Evolutionary conservation across 2,797 vertebrate species (phyloP).

Genomic region (Rhinogobio ventralis): DNA sequence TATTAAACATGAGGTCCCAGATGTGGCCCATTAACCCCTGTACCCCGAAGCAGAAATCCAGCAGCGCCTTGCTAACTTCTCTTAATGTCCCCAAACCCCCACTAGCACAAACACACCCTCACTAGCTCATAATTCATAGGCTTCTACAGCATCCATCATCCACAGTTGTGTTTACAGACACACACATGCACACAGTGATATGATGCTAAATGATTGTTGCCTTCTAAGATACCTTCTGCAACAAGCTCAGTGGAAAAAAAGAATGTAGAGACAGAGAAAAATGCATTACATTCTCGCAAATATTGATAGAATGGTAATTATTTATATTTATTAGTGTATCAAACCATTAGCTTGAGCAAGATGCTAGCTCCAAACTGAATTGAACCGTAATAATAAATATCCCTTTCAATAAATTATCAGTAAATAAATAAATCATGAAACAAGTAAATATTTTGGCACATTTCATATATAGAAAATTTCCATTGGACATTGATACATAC

Average conservation of each 20-base stretch:
- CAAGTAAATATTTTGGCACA: neutral
- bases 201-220: neutral
- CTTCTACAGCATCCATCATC: neutral
- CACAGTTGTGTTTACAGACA: constrained; percentile 6
- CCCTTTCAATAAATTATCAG: no score
- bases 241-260: neutral
- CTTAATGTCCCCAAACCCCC: neutral
- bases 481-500: neutral
- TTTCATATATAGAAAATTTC: neutral
- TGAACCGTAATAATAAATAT: neutral
- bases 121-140: constrained; percentile 4
- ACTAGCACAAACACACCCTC: constrained; percentile 22
- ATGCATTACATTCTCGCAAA: neutral
- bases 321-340: neutral
- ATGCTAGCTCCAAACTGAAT: neutral
- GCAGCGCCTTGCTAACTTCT: constrained; percentile 3
- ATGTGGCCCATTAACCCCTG: constrained; percentile 60
- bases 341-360: neutral
- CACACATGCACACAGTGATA: neutral
- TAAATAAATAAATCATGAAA: neutral
- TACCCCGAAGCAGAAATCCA: constrained; percentile 42
- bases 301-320: neutral
- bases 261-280: neutral
- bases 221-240: neutral
- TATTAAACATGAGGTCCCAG: constrained; percentile 53